These are phyloP conservation scores for Sylvia atricapilla DNA, from an alignment of 2,113 vertebrate species.

Conservation along the genomic window DNA sequence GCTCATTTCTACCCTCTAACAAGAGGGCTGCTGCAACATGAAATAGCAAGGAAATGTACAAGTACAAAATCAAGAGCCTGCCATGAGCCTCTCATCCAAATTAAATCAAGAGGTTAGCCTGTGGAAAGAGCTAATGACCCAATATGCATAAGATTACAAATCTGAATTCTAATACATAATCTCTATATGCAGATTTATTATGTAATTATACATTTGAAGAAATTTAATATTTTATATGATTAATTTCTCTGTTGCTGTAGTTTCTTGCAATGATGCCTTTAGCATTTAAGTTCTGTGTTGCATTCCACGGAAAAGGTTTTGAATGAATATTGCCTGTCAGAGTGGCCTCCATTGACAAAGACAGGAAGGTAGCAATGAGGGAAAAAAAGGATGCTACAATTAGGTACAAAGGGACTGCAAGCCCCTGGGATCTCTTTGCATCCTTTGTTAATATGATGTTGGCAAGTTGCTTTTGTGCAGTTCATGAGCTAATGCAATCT, in stretches of 20 bases:
- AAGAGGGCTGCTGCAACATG: neutral
- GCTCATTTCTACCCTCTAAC: neutral
- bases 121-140: conserved; percentile 25
- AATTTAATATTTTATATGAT: neutral
- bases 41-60: neutral
- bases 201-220: neutral
- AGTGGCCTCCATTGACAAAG: neutral
- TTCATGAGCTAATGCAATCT: neutral
- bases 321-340: neutral
- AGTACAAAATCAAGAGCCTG: neutral
- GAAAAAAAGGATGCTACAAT: neutral
- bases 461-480: neutral
- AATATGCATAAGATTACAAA: neutral
- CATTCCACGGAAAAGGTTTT: neutral
- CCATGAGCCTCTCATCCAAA: neutral
- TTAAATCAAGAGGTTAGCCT: neutral
- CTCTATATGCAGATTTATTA: neutral
- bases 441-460: neutral
- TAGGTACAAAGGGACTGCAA: neutral
- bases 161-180: conserved; percentile 14
- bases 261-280: neutral
- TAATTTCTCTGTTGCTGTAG: neutral
- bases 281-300: neutral
- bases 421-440: neutral
- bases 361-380: neutral